phyloP scores from a whole-genome alignment of 1,140 invertebrate genomes.

The Drosophila navojoa region DNA sequence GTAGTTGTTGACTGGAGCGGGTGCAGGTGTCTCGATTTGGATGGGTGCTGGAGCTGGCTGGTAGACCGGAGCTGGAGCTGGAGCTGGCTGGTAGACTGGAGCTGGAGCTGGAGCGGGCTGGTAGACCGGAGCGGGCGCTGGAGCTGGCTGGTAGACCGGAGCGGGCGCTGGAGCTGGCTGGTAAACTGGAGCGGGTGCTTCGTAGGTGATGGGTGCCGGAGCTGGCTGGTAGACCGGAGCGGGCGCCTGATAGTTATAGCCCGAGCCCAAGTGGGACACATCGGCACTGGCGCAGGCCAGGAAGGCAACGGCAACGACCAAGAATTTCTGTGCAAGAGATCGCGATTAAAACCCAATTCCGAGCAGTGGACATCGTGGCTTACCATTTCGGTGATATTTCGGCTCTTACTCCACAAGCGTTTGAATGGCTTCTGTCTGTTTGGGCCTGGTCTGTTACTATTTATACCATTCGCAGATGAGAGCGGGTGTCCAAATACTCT shows the following conservation, averaged over 20 bases:
- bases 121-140: slow-evolving; percentile 32
- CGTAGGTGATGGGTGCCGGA: slow-evolving; percentile 34
- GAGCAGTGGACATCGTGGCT: slow-evolving; percentile 9
- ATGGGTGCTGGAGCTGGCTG: slow-evolving; percentile 30
- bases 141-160: slow-evolving; percentile 28
- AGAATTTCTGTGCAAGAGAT: slow-evolving; percentile 60
- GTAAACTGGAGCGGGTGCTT: slow-evolving; percentile 35
- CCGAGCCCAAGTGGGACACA: slow-evolving; percentile 69
- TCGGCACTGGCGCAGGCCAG: slow-evolving; percentile 72
- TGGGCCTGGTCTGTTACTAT: slow-evolving; percentile 45
- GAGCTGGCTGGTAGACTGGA: slow-evolving; percentile 17
- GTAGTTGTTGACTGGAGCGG: neutral
- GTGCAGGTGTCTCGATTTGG: slow-evolving; percentile 5
- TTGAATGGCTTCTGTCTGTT: slow-evolving; percentile 58
- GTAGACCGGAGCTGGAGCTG: slow-evolving; percentile 35
- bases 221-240: slow-evolving; percentile 44
- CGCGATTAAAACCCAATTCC: slow-evolving; percentile 14
- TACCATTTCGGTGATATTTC: slow-evolving; percentile 47
- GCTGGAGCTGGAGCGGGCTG: slow-evolving; percentile 23
- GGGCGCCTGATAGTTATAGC: slow-evolving; percentile 62
- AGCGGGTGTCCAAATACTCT: slow-evolving; percentile 10
- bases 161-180: slow-evolving; percentile 29
- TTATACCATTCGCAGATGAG: slow-evolving; percentile 49
- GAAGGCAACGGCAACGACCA: slow-evolving; percentile 70
- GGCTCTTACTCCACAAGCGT: slow-evolving; percentile 55